Conservation (phyloP, 2,113 vertebrate genomes). For the Eclectus roratus region DNA sequence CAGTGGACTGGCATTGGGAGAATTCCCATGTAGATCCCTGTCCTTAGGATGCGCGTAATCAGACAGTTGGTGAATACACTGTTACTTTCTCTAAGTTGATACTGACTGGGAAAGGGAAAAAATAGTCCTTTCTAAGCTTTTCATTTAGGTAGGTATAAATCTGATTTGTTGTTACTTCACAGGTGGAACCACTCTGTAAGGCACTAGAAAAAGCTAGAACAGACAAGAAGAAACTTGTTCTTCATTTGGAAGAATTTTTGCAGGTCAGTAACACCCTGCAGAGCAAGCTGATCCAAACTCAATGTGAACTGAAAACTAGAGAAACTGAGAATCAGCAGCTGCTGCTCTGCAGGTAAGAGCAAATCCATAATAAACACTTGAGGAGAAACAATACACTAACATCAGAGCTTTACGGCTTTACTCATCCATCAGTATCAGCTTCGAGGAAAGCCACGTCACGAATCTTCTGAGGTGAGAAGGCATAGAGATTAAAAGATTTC, state of each 20-base stretch:
- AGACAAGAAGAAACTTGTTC: constrained; percentile 71
- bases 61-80: background rate
- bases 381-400: background rate
- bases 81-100: background rate
- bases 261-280: constrained; percentile 61
- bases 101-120: background rate
- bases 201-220: constrained; percentile 54
- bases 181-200: constrained; percentile 70
- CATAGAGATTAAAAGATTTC: background rate
- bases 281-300: constrained; percentile 48
- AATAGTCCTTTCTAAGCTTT: background rate
- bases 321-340: constrained; percentile 61
- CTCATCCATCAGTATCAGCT: background rate
- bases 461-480: constrained; percentile 60
- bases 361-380: background rate
- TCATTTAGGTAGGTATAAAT: background rate
- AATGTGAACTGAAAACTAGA: constrained; percentile 54
- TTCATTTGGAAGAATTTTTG: constrained; percentile 65
- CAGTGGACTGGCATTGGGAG: background rate
- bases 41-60: background rate
- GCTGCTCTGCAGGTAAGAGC: constrained; percentile 56
- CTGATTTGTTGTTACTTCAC: background rate
- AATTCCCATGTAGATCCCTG: background rate
- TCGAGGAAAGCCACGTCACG: constrained; percentile 54
- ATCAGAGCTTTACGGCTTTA: background rate